These are phyloP conservation scores for Patella depressa DNA, from an alignment of 2,888 invertebrate genomes.

Conservation along the genomic window DNA sequence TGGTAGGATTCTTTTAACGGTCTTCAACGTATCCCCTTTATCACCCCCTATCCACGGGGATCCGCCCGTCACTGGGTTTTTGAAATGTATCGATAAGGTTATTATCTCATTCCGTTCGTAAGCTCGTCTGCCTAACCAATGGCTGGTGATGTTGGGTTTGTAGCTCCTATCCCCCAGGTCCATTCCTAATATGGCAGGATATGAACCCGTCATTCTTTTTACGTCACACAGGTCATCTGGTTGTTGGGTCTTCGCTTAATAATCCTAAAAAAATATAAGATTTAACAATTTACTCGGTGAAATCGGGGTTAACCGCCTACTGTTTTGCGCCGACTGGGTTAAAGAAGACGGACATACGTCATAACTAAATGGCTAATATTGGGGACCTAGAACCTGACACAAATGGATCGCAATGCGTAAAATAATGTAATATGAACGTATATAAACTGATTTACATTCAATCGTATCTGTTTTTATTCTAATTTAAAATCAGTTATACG, in stretches of 20 bases:
- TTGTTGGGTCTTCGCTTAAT: conserved; percentile 16
- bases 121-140: conserved; percentile 30
- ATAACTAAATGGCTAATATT: too few species aligned
- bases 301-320: conserved; percentile 10
- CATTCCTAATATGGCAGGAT: conserved; percentile 36
- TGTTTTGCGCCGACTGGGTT: too few species aligned
- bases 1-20: conserved; percentile 28
- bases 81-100: conserved; percentile 32
- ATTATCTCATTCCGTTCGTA: conserved; percentile 28
- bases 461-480: too few species aligned
- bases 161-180: conserved; percentile 26
- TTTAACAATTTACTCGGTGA: neutral
- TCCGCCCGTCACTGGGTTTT: conserved; percentile 34
- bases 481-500: conserved; percentile 23
- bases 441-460: too few species aligned
- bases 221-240: conserved; percentile 37
- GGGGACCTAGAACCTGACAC: too few species aligned
- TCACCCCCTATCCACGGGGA: conserved; percentile 26
- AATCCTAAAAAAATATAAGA: conserved; percentile 11
- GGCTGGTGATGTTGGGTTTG: conserved; percentile 5
- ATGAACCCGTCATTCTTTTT: conserved; percentile 35
- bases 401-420: too few species aligned
- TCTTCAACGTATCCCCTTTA: conserved; percentile 25
- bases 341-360: too few species aligned
- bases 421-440: too few species aligned